phyloP scores from a whole-genome alignment of 2,797 vertebrate species.

The Tenualosa thibaudeaui region DNA sequence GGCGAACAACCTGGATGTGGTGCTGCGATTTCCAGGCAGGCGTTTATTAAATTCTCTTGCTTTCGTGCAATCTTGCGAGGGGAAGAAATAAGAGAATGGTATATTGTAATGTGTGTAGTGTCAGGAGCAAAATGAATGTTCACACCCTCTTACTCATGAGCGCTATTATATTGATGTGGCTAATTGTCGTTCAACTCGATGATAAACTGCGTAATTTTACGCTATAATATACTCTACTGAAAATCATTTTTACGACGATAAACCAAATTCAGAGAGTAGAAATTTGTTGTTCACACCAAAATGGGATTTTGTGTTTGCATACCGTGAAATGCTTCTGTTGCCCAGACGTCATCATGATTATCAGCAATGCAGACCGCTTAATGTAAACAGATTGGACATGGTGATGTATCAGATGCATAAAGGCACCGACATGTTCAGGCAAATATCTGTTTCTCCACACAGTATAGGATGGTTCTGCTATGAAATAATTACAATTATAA shows the following conservation, averaged over 20 bases:
- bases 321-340: background rate
- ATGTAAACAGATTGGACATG: background rate
- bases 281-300: background rate
- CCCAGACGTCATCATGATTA: background rate
- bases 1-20: slow-evolving; percentile 82
- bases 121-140: slow-evolving; percentile 47
- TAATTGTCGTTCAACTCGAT: background rate
- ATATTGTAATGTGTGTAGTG: slow-evolving; percentile 50
- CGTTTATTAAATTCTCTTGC: slow-evolving; percentile 22
- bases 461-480: too few relatives aligned
- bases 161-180: slow-evolving; percentile 6
- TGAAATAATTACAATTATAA: background rate
- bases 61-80: background rate
- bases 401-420: background rate
- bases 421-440: background rate
- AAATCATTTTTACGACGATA: background rate
- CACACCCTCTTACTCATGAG: slow-evolving; percentile 57
- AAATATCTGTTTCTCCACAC: background rate
- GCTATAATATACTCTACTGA: background rate
- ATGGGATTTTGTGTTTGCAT: background rate
- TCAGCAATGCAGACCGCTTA: background rate
- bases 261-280: background rate
- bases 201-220: background rate
- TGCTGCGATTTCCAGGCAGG: slow-evolving; percentile 82
- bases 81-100: slow-evolving; percentile 34